Percentiles rank a stretch among this genome's conserved stretches.
These are phyloP conservation scores for Ciona savignyi DNA, from an alignment of 23 tunicate species.

Conservation along the genomic window DNA sequence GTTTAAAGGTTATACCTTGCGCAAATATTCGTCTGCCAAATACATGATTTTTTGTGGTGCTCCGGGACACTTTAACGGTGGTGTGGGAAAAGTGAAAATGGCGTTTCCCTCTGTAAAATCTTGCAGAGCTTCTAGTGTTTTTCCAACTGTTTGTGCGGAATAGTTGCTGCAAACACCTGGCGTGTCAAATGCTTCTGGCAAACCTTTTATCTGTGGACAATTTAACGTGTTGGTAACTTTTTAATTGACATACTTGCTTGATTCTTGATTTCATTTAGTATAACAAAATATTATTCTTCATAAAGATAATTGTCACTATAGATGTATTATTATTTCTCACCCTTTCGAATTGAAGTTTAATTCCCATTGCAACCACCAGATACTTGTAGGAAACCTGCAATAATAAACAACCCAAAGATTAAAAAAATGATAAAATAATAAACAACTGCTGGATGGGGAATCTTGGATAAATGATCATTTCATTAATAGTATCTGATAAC, in stretches of 20 bases:
- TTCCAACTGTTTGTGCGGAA: constrained; percentile 60
- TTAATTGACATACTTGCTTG: no score
- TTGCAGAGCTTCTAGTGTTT: constrained; percentile 59
- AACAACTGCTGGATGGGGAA: no score
- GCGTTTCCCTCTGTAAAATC: constrained; percentile 91
- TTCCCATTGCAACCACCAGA: constrained; percentile 83
- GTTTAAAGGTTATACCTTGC: constrained; percentile 69
- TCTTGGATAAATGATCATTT: no score
- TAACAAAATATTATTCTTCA: no score
- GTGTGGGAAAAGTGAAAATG: constrained; percentile 84
- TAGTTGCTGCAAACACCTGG: constrained; percentile 95
- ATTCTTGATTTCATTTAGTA: no score
- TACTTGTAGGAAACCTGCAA: constrained; percentile 70
- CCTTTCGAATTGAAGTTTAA: constrained; percentile 62
- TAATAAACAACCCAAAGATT: neutral
- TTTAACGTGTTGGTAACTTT: constrained; percentile 47
- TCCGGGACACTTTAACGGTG: constrained; percentile 92
- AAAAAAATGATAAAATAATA: no score
- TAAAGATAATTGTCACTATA: no score
- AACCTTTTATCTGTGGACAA: constrained; percentile 55
- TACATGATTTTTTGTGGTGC: constrained; percentile 99
- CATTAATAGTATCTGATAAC: no score
- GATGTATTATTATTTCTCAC: no score
- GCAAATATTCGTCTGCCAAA: constrained; percentile 71
- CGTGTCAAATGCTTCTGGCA: constrained; percentile 83